These are phyloP conservation scores for Trachelus troglodyta DNA, from an alignment of 2,888 invertebrate genomes.

Conservation along the genomic window DNA sequence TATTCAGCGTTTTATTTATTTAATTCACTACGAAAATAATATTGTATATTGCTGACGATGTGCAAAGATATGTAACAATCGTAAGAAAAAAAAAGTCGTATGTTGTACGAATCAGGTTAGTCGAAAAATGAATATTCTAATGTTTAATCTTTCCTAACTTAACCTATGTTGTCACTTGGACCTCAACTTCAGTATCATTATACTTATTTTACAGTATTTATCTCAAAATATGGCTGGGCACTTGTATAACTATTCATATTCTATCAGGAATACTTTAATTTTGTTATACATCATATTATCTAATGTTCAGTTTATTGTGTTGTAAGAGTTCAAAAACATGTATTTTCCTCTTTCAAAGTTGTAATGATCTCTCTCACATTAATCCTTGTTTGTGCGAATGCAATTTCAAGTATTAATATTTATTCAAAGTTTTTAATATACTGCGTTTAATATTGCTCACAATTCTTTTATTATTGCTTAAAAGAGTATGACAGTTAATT, in stretches of 20 bases:
- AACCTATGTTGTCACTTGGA: constrained; percentile 27
- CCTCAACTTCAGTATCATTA: neutral
- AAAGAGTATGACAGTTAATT: too few relatives aligned
- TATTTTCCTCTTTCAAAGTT: too few relatives aligned
- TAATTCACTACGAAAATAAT: constrained; percentile 6
- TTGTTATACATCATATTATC: neutral
- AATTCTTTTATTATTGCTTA: too few relatives aligned
- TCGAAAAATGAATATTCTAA: constrained; percentile 5
- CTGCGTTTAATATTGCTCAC: too few relatives aligned
- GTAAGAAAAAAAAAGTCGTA: constrained; percentile 21
- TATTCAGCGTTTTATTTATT: constrained; percentile 19
- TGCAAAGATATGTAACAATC: constrained; percentile 22
- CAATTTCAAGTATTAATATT: too few relatives aligned
- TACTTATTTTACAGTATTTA: neutral
- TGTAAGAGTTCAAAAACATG: too few relatives aligned
- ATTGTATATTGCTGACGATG: constrained; percentile 20
- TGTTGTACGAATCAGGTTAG: constrained; percentile 30
- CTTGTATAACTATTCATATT: neutral
- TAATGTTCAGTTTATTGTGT: neutral
- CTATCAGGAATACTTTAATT: neutral
- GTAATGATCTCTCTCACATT: too few relatives aligned
- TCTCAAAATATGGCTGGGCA: neutral
- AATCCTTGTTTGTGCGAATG: too few relatives aligned
- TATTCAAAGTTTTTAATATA: too few relatives aligned
- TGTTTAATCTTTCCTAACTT: constrained; percentile 16